Base-by-base conservation (phyloP, 2,888 invertebrate species). In the Drosophila vallismaia region DNA sequence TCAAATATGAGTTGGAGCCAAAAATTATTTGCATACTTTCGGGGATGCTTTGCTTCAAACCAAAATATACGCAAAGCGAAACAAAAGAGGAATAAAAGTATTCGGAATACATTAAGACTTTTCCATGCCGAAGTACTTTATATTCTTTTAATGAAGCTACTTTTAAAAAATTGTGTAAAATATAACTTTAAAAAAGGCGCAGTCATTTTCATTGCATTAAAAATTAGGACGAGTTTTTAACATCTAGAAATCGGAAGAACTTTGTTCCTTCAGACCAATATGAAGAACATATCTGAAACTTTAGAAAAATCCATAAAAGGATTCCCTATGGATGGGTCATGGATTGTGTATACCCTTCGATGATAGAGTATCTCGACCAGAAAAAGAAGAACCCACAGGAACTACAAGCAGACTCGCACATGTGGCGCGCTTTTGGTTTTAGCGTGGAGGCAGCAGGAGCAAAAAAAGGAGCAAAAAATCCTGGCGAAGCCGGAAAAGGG, bases 11-110 rank as follows among this genome's bases (percentile, higher is more conserved):
- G 79, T 59, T 71, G 71, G 70, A 76, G 69, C 83, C 44, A 64
- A 75, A 77, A 85, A 82, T 86, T 86, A 84, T 84, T 84, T 84
- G 83, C 88, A 84, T 84, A 87, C 88, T 79, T 85, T 85, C 74
- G 72, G 88, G 88, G 83, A 85, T 82, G 87, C 83, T 85, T 66
- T 67, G 54, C 56, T 53, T 50, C 38, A 31, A 60, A 10, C 24
- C 44, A 71, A 46, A 36, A 46, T 51, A 36, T 50, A 50, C 46
- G 56, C 56, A 44, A 12, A 63, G 52, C 55, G 44, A 55, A 48
- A 48, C 36, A 49, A 54, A 51, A 64, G 46, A 10, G 9, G 44
- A 29, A 14, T 26, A 29, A 14, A 31, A 46, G n/a, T 60, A 53
- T 53, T 46, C 44, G 19, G 46, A 19, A 55, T 71, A 66, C 52